These are phyloP conservation scores for Drosophila virilis DNA, from an alignment of 1,140 invertebrate genomes.

Conservation along the genomic window DNA sequence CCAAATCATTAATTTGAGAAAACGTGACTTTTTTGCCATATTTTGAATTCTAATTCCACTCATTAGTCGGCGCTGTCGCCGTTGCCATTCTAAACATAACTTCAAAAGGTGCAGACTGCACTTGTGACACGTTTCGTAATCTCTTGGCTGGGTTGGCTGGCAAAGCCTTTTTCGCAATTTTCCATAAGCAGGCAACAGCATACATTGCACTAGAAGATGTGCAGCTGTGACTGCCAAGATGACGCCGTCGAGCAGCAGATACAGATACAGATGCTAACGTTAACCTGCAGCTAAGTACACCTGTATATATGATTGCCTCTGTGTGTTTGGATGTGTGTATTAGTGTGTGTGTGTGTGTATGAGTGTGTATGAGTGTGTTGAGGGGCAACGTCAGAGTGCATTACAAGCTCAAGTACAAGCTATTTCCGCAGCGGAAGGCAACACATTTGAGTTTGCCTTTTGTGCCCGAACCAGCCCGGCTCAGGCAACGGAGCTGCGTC, in stretches of 20 bases:
- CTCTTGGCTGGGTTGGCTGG: conserved; percentile 58
- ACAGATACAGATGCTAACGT: conserved; percentile 65
- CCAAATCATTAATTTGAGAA: conserved; percentile 80
- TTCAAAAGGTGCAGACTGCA: conserved; percentile 81
- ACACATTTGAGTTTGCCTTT: conserved; percentile 59
- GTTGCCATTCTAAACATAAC: conserved; percentile 77
- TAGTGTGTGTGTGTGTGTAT: background rate
- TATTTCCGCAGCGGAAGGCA: conserved; percentile 74
- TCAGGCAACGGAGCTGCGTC: background rate
- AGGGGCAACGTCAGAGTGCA: conserved; percentile 30
- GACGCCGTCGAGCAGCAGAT: conserved; percentile 37
- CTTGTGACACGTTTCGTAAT: conserved; percentile 81
- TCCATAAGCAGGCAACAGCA: conserved; percentile 60
- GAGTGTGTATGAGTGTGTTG: background rate
- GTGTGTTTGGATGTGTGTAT: background rate
- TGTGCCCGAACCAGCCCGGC: conserved; percentile 32
- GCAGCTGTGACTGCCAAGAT: conserved; percentile 51
- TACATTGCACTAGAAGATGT: conserved; percentile 24
- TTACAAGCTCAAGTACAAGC: conserved; percentile 69
- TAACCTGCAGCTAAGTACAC: conserved; percentile 66
- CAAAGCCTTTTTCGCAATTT: conserved; percentile 66
- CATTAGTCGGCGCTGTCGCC: conserved; percentile 64
- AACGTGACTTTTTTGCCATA: conserved; percentile 82
- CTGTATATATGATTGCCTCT: conserved; percentile 6
- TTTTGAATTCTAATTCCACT: conserved; percentile 80